Base-by-base conservation (phyloP, 1,140 invertebrate genomes). In the Asobara japonica region DNA sequence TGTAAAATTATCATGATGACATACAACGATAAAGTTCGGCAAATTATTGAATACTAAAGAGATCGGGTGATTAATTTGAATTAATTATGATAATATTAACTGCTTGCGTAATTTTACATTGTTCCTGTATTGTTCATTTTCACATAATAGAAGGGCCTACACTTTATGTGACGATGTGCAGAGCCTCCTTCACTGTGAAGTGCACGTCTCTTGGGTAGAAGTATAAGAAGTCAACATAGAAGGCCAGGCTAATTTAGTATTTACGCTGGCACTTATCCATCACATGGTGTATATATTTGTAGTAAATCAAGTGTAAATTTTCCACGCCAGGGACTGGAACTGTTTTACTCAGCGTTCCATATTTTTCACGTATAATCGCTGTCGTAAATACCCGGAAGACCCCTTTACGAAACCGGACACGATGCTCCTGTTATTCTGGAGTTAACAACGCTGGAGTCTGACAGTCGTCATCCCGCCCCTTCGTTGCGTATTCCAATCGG, bases 271-370 rank as follows among this genome's bases (percentile, higher is more conserved):
- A 74, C 73, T 74, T 74, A 74, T 70, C 56, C 65, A 69, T 74
- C 73, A 74, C 48, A 41, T 65, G 65, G 48, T 71, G 65, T 71
- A 74, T 74, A 67, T 74, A 71, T 71, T 74, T 65, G 73, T 51
- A 36, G 73, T 74, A 74, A 74, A 74, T 74, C 73, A 74, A 33
- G 66, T 56, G 48, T 61, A 64, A 74, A 74, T 71, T 71, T 74
- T 65, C 60, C 33, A 65, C 69, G 33, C 25, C 30, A 60, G 41
- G 41, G 41, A 13, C n/a, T 16, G n/a, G 41, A 45, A 45, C n/a
- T 45, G 41, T 65, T 16, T 16, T 30, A 30, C 18, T 64, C 48
- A 30, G 22, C 60, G 69, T 71, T 27, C 65, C 70, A 72, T 72
- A 66, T 72, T 66, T 72, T 72, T 64, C 70, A 56, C 70, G 62